A percentile compares a stretch with the other conserved stretches of the same genome.
These are phyloP conservation scores for Platysternon megacephalum DNA, from an alignment of 2,113 vertebrate species.

Conservation along the genomic window DNA sequence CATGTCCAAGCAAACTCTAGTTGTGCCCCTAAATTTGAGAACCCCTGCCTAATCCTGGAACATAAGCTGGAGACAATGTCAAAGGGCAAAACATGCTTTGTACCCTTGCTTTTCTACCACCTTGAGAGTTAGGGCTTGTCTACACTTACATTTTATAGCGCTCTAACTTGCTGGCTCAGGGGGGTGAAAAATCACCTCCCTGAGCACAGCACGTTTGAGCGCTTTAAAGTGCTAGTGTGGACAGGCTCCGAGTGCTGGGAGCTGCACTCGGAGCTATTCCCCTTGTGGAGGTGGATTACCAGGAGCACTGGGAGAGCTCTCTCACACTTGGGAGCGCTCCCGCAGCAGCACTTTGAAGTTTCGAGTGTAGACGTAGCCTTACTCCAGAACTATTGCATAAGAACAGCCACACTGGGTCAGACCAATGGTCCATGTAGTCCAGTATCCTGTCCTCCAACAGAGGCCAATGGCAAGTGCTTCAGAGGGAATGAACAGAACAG, in stretches of 20 bases:
- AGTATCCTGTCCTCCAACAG: neutral
- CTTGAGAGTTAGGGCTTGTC: neutral
- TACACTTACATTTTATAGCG: too few relatives aligned
- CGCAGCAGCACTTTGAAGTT: too few relatives aligned
- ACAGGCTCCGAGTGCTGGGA: too few relatives aligned
- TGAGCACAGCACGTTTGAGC: too few relatives aligned
- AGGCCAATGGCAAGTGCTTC: neutral
- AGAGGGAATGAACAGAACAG: neutral
- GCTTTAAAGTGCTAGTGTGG: too few relatives aligned
- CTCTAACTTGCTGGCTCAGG: too few relatives aligned
- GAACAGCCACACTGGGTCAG: neutral
- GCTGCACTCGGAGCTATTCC: too few relatives aligned
- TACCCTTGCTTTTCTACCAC: neutral
- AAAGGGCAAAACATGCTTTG: neutral
- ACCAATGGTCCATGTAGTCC: neutral
- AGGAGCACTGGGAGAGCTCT: too few relatives aligned
- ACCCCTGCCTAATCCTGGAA: neutral
- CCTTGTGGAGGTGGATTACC: too few relatives aligned
- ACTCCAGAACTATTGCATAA: neutral
- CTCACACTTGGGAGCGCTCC: too few relatives aligned
- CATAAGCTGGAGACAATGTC: neutral
- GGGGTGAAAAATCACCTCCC: too few relatives aligned
- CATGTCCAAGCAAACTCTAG: neutral
- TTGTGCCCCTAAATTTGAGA: neutral
- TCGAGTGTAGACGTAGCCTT: too few relatives aligned